Conservation (phyloP, 2,113 vertebrate genomes). For the Pithys albifrons region DNA sequence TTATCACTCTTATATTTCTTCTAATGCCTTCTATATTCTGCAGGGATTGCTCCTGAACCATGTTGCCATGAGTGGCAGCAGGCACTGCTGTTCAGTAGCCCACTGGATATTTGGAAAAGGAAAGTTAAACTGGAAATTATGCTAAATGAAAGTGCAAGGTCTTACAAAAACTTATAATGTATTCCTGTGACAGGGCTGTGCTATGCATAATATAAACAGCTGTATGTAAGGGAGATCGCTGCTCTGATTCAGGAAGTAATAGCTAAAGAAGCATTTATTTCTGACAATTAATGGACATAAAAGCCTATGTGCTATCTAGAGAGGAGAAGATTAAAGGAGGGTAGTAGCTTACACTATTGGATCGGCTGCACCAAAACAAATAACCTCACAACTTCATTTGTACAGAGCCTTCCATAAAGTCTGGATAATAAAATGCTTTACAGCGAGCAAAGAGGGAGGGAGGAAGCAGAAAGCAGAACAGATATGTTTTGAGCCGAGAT, state of each 20-base stretch:
- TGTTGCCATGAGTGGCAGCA: fast-evolving
- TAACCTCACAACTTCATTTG: slow-evolving; percentile 60
- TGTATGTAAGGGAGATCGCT: slow-evolving; percentile 68
- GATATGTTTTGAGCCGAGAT: slow-evolving; percentile 62
- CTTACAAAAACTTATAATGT: slow-evolving; percentile 59
- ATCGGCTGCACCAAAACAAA: slow-evolving; percentile 54
- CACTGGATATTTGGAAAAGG: not conserved
- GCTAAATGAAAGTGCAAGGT: slow-evolving; percentile 5
- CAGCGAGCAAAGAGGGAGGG: slow-evolving; percentile 25
- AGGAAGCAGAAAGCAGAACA: slow-evolving; percentile 70
- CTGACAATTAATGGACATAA: slow-evolving; percentile 77
- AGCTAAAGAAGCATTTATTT: slow-evolving; percentile 69
- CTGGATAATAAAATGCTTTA: slow-evolving; percentile 65
- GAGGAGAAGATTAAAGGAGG: slow-evolving; percentile 63
- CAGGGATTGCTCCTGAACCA: not conserved
- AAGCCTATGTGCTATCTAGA: slow-evolving; percentile 70
- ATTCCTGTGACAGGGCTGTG: slow-evolving; percentile 55
- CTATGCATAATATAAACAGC: slow-evolving; percentile 74
- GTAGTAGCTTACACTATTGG: slow-evolving; percentile 62
- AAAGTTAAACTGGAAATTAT: slow-evolving; percentile 53
- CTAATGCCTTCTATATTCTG: not conserved
- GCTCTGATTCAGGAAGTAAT: slow-evolving; percentile 75
- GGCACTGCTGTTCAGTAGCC: not conserved
- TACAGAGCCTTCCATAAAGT: slow-evolving; percentile 52
- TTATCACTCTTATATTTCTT: not conserved